Percentiles rank a stretch among this genome's conserved stretches.
Conservation (phyloP, 2,888 invertebrate species). For the Cephalotes varians region DNA sequence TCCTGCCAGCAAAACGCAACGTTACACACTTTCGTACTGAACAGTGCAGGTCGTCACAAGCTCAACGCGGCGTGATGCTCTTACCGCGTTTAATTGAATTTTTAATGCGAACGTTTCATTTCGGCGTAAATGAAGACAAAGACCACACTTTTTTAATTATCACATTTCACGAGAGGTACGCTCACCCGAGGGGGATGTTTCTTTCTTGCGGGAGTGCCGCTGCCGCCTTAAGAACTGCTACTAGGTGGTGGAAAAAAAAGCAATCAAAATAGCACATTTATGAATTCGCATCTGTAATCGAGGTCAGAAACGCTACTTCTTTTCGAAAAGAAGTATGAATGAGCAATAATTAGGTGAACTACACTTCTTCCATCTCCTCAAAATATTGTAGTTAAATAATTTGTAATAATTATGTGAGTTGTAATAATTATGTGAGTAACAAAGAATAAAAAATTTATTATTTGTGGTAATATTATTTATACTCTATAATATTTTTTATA, state of each 20-base stretch:
- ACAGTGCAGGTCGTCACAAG: neutral
- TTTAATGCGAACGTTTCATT: slow-evolving; percentile 73
- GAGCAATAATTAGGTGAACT: neutral
- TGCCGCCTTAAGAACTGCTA: slow-evolving; percentile 1
- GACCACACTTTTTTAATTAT: slow-evolving; percentile 76
- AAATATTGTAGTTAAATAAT: neutral
- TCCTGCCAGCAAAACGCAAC: neutral
- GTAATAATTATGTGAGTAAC: neutral
- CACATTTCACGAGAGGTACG: slow-evolving; percentile 65
- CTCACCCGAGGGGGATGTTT: slow-evolving; percentile 21
- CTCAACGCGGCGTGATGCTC: slow-evolving; percentile 9
- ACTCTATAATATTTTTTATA: neutral
- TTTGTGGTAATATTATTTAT: neutral
- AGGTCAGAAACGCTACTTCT: neutral
- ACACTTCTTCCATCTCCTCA: slow-evolving; percentile 42
- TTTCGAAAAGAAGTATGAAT: neutral
- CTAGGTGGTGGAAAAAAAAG: slow-evolving; percentile 16
- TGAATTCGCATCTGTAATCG: slow-evolving; percentile 70
- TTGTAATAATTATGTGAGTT: too few species aligned
- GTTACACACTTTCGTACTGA: slow-evolving; percentile 8
- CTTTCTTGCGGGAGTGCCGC: slow-evolving; percentile 19
- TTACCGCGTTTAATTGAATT: slow-evolving; percentile 72
- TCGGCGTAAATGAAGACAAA: slow-evolving; percentile 73
- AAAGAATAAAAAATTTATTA: neutral
- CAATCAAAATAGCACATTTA: slow-evolving; percentile 78